Evolutionary conservation across 2,797 vertebrate species (phyloP), one percentile per base, ranked within the genome.

Genomic region (Nyctalus aviator): DNA sequence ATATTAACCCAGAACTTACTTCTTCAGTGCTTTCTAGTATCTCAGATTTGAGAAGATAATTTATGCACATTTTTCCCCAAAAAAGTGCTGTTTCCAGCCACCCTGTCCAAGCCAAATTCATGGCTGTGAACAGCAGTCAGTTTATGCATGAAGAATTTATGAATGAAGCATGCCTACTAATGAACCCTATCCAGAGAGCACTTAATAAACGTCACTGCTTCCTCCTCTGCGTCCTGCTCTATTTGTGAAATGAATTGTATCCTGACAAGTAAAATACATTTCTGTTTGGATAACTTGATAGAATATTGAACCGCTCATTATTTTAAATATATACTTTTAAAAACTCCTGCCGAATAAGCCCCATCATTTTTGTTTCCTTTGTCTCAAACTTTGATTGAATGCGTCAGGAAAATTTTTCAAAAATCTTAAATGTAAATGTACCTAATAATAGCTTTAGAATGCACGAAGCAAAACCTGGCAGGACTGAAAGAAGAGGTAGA

Each of bases 201-300:
- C 77, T 64, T 37, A 30, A 15, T 77, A 50, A 84, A 89, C 2
- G 15, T 41, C 55, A 30, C 3, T 41, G 25, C 30, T 76, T 75
- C 82, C 69, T 27, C 9, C n/a, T 64, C 68, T 44, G 12, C 12
- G 62, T 8, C 20, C 20, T 77, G 13, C 17, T 83, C 37, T 85
- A 95, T 79, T 46, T 81, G 11, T 86, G 57, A 76, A 92, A 81
- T 17, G 11, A 86, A 81, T 68, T 94, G 30, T 15, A 90, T 84
- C 41, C 53, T 90, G 10, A 79, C 23, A 86, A 96, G 62, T 78
- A 59, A 88, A 92, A 93, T 88, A 48, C 21, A 81, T 86, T 92
- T 95, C 46, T 86, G 11, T 66, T 46, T 75, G 46, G 5, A 68
- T 90, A 62, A 85, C n/a, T 81, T 93, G 57, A 76, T 30, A 94